Conservation (phyloP, 2,888 invertebrate species). For the Marronus borbonicus region DNA sequence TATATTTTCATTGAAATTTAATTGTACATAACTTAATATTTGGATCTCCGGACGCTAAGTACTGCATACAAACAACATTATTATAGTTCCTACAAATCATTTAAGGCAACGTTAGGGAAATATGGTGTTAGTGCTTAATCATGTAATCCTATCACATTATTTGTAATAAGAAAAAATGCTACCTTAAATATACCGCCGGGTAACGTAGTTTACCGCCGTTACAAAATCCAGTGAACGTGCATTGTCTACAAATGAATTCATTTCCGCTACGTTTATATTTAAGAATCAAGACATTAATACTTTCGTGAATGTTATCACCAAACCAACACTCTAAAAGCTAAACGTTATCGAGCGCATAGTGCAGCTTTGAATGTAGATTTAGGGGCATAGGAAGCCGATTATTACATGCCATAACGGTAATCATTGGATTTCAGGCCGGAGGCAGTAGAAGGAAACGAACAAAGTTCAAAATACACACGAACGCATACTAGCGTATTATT, state of each 20-base stretch:
- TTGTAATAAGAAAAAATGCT: too few relatives aligned
- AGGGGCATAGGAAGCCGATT: constrained; percentile 42
- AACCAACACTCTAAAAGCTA: constrained; percentile 13
- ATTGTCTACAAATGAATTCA: constrained; percentile 19
- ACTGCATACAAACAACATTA: too few relatives aligned
- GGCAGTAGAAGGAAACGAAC: constrained; percentile 14
- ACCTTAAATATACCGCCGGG: not conserved
- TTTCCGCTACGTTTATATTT: not conserved
- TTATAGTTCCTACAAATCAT: too few relatives aligned
- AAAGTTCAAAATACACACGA: constrained; percentile 31
- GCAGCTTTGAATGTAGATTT: constrained; percentile 38
- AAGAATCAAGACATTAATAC: constrained; percentile 24
- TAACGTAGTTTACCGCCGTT: not conserved
- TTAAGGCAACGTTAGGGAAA: too few relatives aligned
- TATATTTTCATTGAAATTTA: too few relatives aligned
- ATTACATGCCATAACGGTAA: constrained; percentile 43
- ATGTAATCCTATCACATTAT: too few relatives aligned
- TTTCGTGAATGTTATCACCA: constrained; percentile 13
- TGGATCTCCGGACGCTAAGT: too few relatives aligned
- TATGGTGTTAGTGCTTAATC: too few relatives aligned
- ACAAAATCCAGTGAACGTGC: not conserved
- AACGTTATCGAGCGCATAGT: constrained; percentile 31
- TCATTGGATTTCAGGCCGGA: constrained; percentile 38
- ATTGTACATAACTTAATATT: too few relatives aligned
- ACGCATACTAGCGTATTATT: constrained; percentile 13